These are phyloP conservation scores for Phlogophora meticulosa DNA, from an alignment of 2,888 invertebrate species.

Conservation along the genomic window DNA sequence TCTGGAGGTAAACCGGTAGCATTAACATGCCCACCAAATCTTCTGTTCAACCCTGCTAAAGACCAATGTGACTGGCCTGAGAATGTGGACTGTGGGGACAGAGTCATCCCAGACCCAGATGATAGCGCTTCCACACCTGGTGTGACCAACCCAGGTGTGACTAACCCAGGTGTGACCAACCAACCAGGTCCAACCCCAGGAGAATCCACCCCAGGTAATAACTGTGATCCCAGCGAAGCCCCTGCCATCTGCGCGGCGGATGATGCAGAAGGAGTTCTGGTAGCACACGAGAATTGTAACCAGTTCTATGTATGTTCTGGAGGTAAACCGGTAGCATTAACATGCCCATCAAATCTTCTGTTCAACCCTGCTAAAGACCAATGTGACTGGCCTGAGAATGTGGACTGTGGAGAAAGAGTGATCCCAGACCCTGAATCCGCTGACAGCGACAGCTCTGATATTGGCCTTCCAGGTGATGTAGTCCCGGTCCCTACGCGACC, in stretches of 20 bases:
- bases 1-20: constrained; percentile 64
- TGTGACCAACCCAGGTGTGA: neutral
- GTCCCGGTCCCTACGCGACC: no score
- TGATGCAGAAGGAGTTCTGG: constrained; percentile 65
- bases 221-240: constrained; percentile 67
- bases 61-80: constrained; percentile 69
- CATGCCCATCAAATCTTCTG: constrained; percentile 62
- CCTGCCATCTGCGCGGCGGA: constrained; percentile 67
- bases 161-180: neutral
- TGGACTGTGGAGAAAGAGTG: constrained; percentile 70
- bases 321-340: constrained; percentile 63
- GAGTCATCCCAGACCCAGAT: constrained; percentile 53
- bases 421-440: neutral
- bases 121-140: no score
- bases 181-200: neutral
- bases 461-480: no score
- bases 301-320: constrained; percentile 70
- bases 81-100: constrained; percentile 68
- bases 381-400: constrained; percentile 74
- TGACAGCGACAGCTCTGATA: constrained; percentile 6
- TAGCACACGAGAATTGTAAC: constrained; percentile 75
- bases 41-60: constrained; percentile 67
- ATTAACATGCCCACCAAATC: constrained; percentile 56
- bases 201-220: constrained; percentile 4
- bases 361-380: constrained; percentile 67